Percentiles rank a stretch among this genome's conserved stretches.
Conservation (phyloP, 92 coral and sea anemone species). For the Phenganax stokvisi region DNA sequence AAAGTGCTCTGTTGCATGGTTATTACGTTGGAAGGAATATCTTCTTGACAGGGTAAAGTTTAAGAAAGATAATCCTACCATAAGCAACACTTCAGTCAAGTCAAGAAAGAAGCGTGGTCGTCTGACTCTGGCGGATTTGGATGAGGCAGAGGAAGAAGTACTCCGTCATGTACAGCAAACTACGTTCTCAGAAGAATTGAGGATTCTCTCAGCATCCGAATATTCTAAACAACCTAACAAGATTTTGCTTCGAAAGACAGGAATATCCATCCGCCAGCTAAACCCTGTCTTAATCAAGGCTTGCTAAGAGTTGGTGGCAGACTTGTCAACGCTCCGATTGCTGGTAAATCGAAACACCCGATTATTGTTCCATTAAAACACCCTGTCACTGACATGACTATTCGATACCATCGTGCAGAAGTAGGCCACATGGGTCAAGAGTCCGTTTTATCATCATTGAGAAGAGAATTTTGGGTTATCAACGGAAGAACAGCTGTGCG, state of each 20-base stretch:
- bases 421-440: slow-evolving; percentile 18
- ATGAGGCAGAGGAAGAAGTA: slow-evolving; percentile 35
- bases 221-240: not conserved
- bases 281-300: not conserved
- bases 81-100: not conserved
- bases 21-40: slow-evolving; percentile 46
- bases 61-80: too few species aligned
- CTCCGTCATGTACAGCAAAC: slow-evolving; percentile 37
- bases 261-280: not conserved
- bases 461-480: slow-evolving; percentile 18
- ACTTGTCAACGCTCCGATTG: slow-evolving; percentile 39
- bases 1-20: slow-evolving; percentile 54
- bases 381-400: slow-evolving; percentile 43
- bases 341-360: slow-evolving; percentile 37
- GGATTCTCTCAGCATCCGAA: not conserved
- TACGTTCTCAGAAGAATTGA: slow-evolving; percentile 26
- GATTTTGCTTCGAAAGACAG: not conserved
- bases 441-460: not conserved
- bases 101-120: not conserved
- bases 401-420: not conserved
- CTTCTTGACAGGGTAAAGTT: too few species aligned
- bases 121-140: slow-evolving; percentile 39
- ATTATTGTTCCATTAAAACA: slow-evolving; percentile 48
- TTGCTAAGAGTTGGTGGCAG: not conserved
- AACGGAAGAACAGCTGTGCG: slow-evolving; percentile 19